phyloP scores from a whole-genome alignment of 2,888 invertebrate species.

The Serripes groenlandicus region DNA sequence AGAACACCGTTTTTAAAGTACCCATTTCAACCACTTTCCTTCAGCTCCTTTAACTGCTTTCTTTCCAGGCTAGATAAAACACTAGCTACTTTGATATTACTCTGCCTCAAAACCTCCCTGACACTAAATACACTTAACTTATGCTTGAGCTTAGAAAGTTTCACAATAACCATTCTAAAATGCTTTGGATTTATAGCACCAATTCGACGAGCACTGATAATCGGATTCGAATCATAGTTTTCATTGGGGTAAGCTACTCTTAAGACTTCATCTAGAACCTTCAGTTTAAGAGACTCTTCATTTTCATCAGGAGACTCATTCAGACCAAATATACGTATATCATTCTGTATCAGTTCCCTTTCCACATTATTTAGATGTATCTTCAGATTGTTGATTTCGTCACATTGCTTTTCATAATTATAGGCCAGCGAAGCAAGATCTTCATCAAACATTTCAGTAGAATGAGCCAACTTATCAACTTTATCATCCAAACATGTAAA shows the following conservation, averaged over 20 bases:
- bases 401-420: conserved; percentile 4
- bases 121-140: conserved; percentile 20
- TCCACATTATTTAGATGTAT: background rate
- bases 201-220: background rate
- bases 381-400: background rate
- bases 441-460: background rate
- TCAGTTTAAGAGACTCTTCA: background rate
- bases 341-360: background rate
- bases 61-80: background rate
- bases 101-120: conserved; percentile 10
- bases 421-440: background rate
- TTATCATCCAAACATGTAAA: background rate
- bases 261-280: conserved; percentile 1
- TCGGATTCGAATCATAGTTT: background rate
- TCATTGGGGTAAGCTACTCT: conserved; percentile 3
- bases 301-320: background rate
- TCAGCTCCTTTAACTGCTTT: background rate
- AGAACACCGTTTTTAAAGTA: conserved; percentile 6
- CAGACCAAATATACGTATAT: conserved; percentile 1
- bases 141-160: conserved; percentile 10
- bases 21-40: background rate
- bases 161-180: conserved; percentile 24
- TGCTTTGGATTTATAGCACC: background rate
- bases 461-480: background rate
- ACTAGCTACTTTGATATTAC: too few species aligned